phyloP scores from a whole-genome alignment of 2,888 invertebrate species.

The Tiphia femorata region DNA sequence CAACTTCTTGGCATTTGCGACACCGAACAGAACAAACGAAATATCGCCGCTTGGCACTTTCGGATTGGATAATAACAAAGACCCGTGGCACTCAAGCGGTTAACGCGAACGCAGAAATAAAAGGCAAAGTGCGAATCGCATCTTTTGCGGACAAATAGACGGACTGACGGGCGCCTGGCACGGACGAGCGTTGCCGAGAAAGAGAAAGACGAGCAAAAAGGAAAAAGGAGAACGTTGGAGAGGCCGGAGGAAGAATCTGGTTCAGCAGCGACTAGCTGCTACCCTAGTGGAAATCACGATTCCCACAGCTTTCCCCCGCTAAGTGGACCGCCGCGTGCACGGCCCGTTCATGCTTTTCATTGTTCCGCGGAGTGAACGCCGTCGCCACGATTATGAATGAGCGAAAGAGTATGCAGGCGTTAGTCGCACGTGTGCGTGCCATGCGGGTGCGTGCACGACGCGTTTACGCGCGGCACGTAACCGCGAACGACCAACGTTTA shows the following conservation, averaged over 20 bases:
- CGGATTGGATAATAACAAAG: too few relatives aligned
- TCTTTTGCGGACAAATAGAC: conserved; percentile 13
- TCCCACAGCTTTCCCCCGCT: conserved; percentile 55
- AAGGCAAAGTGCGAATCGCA: too few relatives aligned
- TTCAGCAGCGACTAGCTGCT: conserved; percentile 46
- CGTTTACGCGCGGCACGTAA: conserved; percentile 4
- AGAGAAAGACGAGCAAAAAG: conserved; percentile 10
- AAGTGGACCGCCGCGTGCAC: conserved; percentile 26
- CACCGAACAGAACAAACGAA: too few relatives aligned
- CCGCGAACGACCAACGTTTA: not conserved
- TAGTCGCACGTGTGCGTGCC: not conserved
- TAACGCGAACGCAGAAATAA: too few relatives aligned
- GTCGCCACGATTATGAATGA: conserved; percentile 42
- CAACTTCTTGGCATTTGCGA: too few relatives aligned
- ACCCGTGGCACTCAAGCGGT: too few relatives aligned
- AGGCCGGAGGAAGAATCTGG: conserved; percentile 42
- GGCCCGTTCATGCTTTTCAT: conserved; percentile 30
- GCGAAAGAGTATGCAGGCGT: conserved; percentile 9
- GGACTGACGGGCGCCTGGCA: conserved; percentile 19
- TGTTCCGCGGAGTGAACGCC: conserved; percentile 32
- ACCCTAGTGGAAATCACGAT: conserved; percentile 56
- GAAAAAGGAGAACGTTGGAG: conserved; percentile 16
- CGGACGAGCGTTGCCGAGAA: not conserved
- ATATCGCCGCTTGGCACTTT: too few relatives aligned
- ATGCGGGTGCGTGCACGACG: conserved; percentile 8